phyloP scores from a whole-genome alignment of 2,797 vertebrate genomes.

The Halcyon smyrnensis region DNA sequence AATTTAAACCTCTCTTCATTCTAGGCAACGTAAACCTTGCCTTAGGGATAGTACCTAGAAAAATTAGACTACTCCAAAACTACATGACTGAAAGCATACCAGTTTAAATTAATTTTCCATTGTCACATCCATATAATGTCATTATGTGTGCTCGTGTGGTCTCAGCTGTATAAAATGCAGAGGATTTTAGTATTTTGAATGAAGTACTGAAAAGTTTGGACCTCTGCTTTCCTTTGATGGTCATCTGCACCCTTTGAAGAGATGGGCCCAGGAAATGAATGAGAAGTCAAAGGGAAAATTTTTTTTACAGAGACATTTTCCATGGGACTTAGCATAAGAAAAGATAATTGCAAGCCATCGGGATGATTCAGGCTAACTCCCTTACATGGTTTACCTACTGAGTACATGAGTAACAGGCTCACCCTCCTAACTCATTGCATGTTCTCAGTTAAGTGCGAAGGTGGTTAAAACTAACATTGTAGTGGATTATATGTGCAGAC shows the following conservation, averaged over 20 bases:
- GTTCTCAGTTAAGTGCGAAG: not conserved
- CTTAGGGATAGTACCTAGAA: conserved; percentile 30
- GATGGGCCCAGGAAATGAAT: not conserved
- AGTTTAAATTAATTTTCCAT: conserved; percentile 37
- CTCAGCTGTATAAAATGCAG: not conserved
- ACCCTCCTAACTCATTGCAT: not conserved
- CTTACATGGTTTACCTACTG: not conserved
- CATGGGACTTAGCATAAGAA: accelerated
- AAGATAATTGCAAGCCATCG: not conserved
- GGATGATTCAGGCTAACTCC: not conserved
- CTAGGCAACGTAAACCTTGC: not conserved
- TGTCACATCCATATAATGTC: not conserved
- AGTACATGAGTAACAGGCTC: not conserved
- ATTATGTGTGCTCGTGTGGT: not conserved
- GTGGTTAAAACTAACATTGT: not conserved
- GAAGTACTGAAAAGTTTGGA: not conserved
- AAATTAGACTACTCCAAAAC: conserved; percentile 20
- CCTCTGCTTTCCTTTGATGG: not conserved
- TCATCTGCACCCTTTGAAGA: not conserved
- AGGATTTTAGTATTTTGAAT: not conserved
- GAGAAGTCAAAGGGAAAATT: not conserved
- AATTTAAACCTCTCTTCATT: conserved; percentile 31
- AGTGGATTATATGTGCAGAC: not conserved
- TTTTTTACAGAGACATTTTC: not conserved
- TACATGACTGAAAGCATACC: not conserved